Percentiles rank a stretch among this genome's conserved stretches.
These are phyloP conservation scores for Myrmophylax atrothorax DNA, from an alignment of 2,113 vertebrate genomes.

Conservation along the genomic window DNA sequence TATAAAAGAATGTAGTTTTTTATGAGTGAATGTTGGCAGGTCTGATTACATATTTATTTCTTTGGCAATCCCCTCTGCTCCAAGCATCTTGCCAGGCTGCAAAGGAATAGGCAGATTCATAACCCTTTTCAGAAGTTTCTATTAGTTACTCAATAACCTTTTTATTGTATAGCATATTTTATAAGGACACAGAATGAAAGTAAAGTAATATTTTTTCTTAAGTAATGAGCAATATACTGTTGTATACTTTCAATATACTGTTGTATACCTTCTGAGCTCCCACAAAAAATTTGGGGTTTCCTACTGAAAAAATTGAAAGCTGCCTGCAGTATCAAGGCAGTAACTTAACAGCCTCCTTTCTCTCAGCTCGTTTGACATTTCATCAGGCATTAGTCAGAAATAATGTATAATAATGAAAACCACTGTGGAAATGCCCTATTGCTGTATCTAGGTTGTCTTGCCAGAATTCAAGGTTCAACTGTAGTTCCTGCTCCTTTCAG, in stretches of 20 bases:
- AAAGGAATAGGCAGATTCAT: neutral
- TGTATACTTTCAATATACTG: neutral
- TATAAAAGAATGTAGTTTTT: neutral
- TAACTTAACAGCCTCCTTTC: neutral
- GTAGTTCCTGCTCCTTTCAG: neutral
- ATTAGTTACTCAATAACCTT: neutral
- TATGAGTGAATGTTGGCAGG: slow-evolving; percentile 8
- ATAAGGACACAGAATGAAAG: neutral
- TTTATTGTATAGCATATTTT: neutral
- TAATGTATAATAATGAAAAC: neutral
- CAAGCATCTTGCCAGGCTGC: neutral
- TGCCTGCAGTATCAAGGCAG: neutral
- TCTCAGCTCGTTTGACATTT: neutral
- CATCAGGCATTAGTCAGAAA: neutral
- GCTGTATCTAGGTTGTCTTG: neutral
- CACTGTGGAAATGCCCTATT: neutral
- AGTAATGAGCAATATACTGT: neutral
- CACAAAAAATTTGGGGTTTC: neutral
- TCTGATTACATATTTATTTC: slow-evolving; percentile 24
- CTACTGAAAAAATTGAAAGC: neutral
- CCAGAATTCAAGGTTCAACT: neutral
- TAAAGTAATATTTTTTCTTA: neutral
- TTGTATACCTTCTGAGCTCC: neutral
- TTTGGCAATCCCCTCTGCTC: neutral
- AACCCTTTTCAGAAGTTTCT: neutral